Evolutionary conservation across 2,888 invertebrate species (phyloP).

Genomic region (Sturmia bella): DNA sequence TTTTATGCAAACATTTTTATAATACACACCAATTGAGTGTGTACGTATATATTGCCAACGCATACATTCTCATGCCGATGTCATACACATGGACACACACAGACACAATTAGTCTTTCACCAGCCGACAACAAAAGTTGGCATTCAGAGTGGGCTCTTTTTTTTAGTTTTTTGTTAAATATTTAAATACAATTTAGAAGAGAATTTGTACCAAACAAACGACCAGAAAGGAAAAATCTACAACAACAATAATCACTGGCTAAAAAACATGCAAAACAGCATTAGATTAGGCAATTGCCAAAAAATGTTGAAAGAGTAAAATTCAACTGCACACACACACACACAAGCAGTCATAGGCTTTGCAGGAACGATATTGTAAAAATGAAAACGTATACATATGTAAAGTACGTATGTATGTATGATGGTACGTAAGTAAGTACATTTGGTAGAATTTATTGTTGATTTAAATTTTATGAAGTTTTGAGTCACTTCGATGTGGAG

Average conservation of each 20-base stretch:
- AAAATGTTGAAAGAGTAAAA: constrained; percentile 40
- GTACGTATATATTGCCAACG: constrained; percentile 11
- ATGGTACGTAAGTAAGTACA: not conserved
- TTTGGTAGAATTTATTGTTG: not conserved
- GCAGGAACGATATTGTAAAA: not conserved
- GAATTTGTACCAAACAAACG: constrained; percentile 57
- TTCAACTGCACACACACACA: constrained; percentile 12
- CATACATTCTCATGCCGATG: too few species aligned
- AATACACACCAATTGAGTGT: constrained; percentile 31
- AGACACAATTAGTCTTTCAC: not conserved
- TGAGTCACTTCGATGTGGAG: not conserved
- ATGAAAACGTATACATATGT: constrained; percentile 32
- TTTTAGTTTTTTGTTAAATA: constrained; percentile 47
- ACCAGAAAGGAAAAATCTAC: constrained; percentile 19
- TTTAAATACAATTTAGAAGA: constrained; percentile 60
- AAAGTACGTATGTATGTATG: not conserved
- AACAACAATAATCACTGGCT: constrained; percentile 35
- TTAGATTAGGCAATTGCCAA: constrained; percentile 53
- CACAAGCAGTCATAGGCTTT: not conserved
- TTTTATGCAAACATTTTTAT: constrained; percentile 55
- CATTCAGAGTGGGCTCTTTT: constrained; percentile 40
- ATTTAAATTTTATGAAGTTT: constrained; percentile 46
- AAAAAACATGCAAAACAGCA: not conserved
- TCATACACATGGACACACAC: not conserved
- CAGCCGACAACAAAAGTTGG: constrained; percentile 42